Evolutionary conservation across 2,113 vertebrate species (phyloP), one percentile per base, ranked within the genome.

Genomic region (Meleagris gallopavo): DNA sequence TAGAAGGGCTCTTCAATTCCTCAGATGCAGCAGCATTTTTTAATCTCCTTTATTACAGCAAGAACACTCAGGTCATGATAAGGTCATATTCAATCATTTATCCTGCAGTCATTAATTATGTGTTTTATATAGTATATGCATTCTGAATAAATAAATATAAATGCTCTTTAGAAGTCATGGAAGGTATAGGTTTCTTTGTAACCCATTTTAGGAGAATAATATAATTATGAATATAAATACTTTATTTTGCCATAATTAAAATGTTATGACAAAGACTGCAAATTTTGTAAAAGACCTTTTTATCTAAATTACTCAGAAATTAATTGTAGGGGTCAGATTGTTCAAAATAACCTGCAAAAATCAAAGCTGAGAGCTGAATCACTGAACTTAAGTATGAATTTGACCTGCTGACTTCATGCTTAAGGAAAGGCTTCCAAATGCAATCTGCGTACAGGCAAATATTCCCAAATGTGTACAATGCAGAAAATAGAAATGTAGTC

Each of bases 81-180:
- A 94, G 81, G 61, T 81, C 78, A 85, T 79, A 93, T 87, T 88
- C 71, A 81, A 13, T 81, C 41, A 91, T 76, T 90, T 77, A 86
- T 95, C 82, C 24, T 82, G 32, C 15, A 48, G 58, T 76, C n/a
- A 92, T 93, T 96, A 95, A 97, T 95, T 96, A 67, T 64, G 25
- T 61, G 70, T 76, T 89, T 65, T 92, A 96, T 89, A 92, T 64
- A 96, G 48, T 48, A 83, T 8, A 94, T 15, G 6, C 32, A 86
- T 11, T 84, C 38, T 89, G 69, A 96, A 96, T 91, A 96, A 96
- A 93, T 91, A 93, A 93, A 43, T 65, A 58, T 34, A 88, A 88
- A 67, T 60, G 4, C 86, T 96, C 40, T 85, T 55, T 86, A 27
- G 43, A 93, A 70, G 8, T 83, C 29, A 92, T 2, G 67, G n/a